Conservation (phyloP, 2,888 invertebrate genomes). For the Hydroisotoma schaefferi region DNA sequence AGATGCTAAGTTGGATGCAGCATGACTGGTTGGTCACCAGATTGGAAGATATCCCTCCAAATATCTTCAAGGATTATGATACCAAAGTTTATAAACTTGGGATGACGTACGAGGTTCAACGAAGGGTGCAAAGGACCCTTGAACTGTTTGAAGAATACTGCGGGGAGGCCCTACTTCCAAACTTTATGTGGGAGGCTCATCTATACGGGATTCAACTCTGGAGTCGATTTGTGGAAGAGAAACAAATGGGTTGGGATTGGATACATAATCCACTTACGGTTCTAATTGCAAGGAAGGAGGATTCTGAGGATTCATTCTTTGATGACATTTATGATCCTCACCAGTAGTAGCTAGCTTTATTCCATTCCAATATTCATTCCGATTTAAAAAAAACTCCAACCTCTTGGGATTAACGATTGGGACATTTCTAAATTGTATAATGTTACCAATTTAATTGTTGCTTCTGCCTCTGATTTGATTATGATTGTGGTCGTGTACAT, state of each 20-base stretch:
- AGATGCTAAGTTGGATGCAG: slow-evolving; percentile 8
- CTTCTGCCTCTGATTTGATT: too few relatives aligned
- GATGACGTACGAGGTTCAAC: slow-evolving; percentile 9
- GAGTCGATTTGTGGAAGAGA: neutral
- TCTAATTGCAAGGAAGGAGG: neutral
- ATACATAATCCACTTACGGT: neutral
- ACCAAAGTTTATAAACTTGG: slow-evolving; percentile 5
- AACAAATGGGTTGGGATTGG: slow-evolving; percentile 11
- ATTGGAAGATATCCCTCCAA: slow-evolving; percentile 1
- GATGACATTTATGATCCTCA: too few relatives aligned
- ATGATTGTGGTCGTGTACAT: too few relatives aligned
- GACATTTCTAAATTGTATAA: too few relatives aligned
- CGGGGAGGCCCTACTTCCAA: slow-evolving; percentile 9
- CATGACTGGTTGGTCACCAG: slow-evolving; percentile 10
- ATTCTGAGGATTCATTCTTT: too few relatives aligned
- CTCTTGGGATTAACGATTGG: too few relatives aligned
- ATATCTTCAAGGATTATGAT: slow-evolving; percentile 4
- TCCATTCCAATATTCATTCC: too few relatives aligned
- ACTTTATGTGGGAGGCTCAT: slow-evolving; percentile 16
- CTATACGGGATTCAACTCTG: slow-evolving; percentile 10
- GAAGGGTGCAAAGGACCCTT: neutral
- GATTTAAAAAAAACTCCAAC: too few relatives aligned
- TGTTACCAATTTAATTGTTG: too few relatives aligned
- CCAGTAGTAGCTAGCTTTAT: too few relatives aligned
- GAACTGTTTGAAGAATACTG: slow-evolving; percentile 13